Evolutionary conservation across 1,140 invertebrate genomes (phyloP), one percentile per base, ranked within the genome.

Genomic region (Ganaspis sp.): DNA sequence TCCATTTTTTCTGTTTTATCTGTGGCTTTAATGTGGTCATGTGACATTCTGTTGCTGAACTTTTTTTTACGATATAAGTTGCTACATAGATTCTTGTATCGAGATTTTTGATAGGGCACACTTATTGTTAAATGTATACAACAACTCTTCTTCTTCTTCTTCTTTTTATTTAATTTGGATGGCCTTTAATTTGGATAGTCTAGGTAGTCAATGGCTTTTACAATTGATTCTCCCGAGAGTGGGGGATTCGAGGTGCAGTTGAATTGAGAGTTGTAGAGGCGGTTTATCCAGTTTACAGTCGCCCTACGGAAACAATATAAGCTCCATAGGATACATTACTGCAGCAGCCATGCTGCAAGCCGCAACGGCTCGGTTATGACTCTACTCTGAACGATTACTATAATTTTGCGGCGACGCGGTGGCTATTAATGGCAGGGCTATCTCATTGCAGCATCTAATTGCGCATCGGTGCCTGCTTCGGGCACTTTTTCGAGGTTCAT

Each of bases 401-500:
- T 64, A 64, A 64, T 64, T 64, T 64, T 64, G 58, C 23, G 58
- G 58, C 58, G 23, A 64, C 26, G 26, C 58, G 12, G 26, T 64
- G 26, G 26, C 15, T 64, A 64, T 64, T 64, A 64, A 49, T 49
- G 45, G 45, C 45, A 49, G 45, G 45, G 45, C 45, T 49, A 49
- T 49, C 45, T 49, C 45, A 49, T 49, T 49, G 45, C 45, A 49
- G 45, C 45, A 49, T 49, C 45, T 49, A 49, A 49, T 49, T 49
- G 45, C 45, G 45, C 45, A 49, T 49, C 45, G 45, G n/a, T 49
- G 26, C 58, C 58, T 29, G 26, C 58, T 64, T 64, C 26, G 58
- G 58, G 58, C 58, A 29, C 12, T 64, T 64, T 64, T 64, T 64
- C 58, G 58, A 34, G 23, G 58, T 64, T 64, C 12, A 64, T 64